phyloP scores from a whole-genome alignment of 2,888 invertebrate genomes.

The Mellilla xanthometata region DNA sequence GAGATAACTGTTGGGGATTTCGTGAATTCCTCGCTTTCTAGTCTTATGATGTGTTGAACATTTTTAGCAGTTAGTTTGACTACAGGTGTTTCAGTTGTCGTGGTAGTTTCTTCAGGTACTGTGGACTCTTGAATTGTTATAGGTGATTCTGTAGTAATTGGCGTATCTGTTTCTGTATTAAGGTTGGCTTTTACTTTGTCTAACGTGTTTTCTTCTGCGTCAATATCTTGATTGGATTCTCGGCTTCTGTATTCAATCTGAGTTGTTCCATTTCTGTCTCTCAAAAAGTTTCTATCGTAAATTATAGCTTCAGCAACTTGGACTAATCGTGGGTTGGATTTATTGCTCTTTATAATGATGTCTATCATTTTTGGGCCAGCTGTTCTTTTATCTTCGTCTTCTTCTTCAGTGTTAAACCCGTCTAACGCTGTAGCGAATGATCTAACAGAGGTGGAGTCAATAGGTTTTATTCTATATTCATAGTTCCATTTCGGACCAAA shows the following conservation, averaged over 20 bases:
- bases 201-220: no score
- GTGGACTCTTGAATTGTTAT: no score
- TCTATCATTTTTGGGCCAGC: slow-evolving; percentile 4
- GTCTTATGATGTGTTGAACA: not conserved
- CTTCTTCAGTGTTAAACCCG: no score
- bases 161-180: no score
- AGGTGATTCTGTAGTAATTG: no score
- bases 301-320: slow-evolving; percentile 3
- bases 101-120: not conserved
- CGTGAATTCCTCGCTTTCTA: not conserved
- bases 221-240: not conserved
- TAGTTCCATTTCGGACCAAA: slow-evolving; percentile 47
- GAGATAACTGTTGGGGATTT: not conserved
- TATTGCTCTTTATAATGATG: slow-evolving; percentile 9
- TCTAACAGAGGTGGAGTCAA: not conserved
- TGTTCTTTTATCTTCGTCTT: no score
- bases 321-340: not conserved
- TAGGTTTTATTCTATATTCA: slow-evolving; percentile 29
- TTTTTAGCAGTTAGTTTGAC: not conserved
- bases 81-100: no score
- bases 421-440: not conserved
- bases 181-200: no score
- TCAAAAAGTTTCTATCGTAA: not conserved
- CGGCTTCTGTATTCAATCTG: not conserved
- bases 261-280: not conserved